Conservation (phyloP, 2,888 invertebrate genomes). For the Pterostichus madidus region DNA sequence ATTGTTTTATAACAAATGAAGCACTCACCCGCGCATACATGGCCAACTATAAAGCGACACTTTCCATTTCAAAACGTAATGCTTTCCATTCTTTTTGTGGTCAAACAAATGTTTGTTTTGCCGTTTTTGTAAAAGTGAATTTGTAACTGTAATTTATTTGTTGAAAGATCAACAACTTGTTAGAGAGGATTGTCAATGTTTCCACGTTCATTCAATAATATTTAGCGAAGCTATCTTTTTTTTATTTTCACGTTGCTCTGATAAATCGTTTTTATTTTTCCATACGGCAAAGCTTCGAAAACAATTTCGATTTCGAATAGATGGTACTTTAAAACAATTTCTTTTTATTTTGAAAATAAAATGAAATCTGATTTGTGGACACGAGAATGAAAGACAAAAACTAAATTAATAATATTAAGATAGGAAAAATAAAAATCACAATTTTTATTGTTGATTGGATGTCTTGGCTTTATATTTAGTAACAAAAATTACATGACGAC, state of each 20-base stretch:
- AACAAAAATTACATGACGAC: no score
- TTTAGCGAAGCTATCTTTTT: conserved; percentile 15
- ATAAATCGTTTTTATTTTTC: conserved; percentile 26
- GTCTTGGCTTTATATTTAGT: no score
- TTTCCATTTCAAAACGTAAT: conserved; percentile 37
- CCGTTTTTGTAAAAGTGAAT: conserved; percentile 39
- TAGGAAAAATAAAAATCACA: no score
- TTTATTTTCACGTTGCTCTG: neutral
- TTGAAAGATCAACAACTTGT: conserved; percentile 47
- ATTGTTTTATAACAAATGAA: conserved; percentile 55
- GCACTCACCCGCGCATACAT: conserved; percentile 27
- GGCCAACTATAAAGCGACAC: conserved; percentile 29
- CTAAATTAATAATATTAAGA: no score
- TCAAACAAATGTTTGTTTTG: conserved; percentile 37
- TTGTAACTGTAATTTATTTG: conserved; percentile 46
- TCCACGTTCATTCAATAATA: conserved; percentile 43
- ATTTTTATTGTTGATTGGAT: no score
- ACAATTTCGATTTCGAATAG: neutral
- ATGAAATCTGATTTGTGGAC: conserved; percentile 6
- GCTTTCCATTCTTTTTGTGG: conserved; percentile 11
- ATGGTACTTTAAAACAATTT: neutral
- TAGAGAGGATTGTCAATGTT: conserved; percentile 48
- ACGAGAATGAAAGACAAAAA: neutral
- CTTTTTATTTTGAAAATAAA: neutral
- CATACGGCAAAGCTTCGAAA: neutral